Percentiles rank a stretch among this genome's conserved stretches.
phyloP scores from a whole-genome alignment of 2,113 vertebrate species.

The Cochlearius cochlearius region DNA sequence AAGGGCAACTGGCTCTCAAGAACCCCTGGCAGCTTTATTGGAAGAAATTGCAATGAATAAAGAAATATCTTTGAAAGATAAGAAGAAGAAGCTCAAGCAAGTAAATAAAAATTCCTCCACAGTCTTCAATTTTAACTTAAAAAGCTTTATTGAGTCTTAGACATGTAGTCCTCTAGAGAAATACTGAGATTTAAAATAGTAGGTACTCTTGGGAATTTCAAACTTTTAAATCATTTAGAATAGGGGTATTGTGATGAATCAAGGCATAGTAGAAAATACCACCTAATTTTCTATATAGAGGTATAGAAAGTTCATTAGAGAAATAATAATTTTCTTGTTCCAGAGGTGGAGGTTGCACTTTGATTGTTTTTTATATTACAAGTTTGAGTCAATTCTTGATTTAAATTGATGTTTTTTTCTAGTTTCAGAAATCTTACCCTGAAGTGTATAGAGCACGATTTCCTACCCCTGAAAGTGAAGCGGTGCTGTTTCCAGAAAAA shows the following conservation, averaged over 20 bases:
- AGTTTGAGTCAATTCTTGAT: neutral
- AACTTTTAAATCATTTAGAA: neutral
- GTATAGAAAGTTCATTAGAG: neutral
- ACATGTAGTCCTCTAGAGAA: neutral
- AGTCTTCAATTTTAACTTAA: neutral
- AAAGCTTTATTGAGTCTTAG: neutral
- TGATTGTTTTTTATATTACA: neutral
- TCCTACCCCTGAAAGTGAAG: constrained; percentile 83
- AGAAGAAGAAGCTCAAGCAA: constrained; percentile 86
- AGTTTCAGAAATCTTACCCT: constrained; percentile 89
- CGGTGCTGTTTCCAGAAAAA: constrained; percentile 78
- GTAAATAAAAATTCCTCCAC: constrained; percentile 57
- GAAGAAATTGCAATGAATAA: constrained; percentile 80
- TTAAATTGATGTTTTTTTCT: constrained; percentile 10
- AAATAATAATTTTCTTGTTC: neutral
- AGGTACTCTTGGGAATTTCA: neutral
- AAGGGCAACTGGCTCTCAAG: constrained; percentile 67
- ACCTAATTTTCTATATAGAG: neutral
- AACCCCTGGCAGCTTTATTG: constrained; percentile 76
- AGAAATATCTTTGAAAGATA: constrained; percentile 81
- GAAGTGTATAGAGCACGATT: constrained; percentile 82
- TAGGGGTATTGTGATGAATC: neutral
- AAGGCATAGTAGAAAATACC: neutral
- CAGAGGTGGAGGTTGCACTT: neutral
- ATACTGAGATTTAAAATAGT: neutral